Conservation (phyloP, 2,888 invertebrate genomes). For the Drosophila emarginata region DNA sequence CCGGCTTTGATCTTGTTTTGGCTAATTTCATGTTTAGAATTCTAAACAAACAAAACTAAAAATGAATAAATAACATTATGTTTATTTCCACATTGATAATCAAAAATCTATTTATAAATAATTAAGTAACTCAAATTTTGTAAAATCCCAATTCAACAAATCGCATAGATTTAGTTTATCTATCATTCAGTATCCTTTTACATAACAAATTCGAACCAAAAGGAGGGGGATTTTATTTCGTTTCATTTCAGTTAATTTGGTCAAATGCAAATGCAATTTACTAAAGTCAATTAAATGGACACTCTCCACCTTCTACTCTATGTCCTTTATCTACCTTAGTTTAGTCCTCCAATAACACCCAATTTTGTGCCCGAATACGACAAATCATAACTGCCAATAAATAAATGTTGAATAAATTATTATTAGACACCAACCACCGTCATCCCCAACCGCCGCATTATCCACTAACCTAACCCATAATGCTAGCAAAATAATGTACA, state of each 20-base stretch:
- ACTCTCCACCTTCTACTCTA: neutral
- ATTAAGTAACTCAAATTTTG: conserved; percentile 1
- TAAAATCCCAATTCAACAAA: conserved; percentile 8
- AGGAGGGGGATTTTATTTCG: conserved; percentile 1
- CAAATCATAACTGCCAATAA: conserved; percentile 71
- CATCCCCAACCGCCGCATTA: too few relatives aligned
- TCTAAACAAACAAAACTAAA: neutral
- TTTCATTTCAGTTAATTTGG: conserved; percentile 46
- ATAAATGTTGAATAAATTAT: conserved; percentile 72
- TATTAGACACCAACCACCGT: conserved; percentile 13
- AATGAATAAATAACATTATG: neutral
- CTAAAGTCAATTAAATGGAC: conserved; percentile 47
- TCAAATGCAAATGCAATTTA: conserved; percentile 49
- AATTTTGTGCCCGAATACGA: conserved; percentile 36
- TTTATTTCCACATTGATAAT: neutral
- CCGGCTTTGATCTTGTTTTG: neutral
- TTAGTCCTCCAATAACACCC: neutral
- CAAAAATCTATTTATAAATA: conserved; percentile 4
- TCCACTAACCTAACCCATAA: neutral
- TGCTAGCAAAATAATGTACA: neutral
- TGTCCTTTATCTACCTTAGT: neutral
- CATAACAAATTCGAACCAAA: neutral
- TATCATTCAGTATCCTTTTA: conserved; percentile 3
- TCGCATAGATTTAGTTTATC: conserved; percentile 3
- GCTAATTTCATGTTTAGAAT: neutral